A percentile compares a stretch with the other conserved stretches of the same genome.
Conservation (phyloP, 2,113 vertebrate genomes). For the Morone chrysops region DNA sequence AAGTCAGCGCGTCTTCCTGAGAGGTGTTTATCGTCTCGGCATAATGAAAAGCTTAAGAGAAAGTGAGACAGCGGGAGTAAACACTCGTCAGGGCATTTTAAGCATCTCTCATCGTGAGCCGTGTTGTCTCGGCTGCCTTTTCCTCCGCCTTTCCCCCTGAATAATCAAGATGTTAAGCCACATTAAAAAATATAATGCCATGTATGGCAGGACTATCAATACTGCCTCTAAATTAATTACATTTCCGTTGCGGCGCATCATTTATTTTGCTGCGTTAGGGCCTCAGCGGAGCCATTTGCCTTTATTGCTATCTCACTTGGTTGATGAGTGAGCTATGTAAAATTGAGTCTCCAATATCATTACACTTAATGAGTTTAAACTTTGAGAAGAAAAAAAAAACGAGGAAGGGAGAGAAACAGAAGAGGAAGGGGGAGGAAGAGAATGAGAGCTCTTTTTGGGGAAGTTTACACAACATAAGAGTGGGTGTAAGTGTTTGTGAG, state of each 20-base stretch:
- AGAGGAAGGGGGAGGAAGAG: slow-evolving; percentile 52
- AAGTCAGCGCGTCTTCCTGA: slow-evolving; percentile 64
- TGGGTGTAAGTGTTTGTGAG: slow-evolving; percentile 77
- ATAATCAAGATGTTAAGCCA: slow-evolving; percentile 97
- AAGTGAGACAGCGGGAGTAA: slow-evolving; percentile 78
- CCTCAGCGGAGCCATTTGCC: slow-evolving; percentile 97
- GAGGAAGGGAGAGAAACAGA: slow-evolving; percentile 54
- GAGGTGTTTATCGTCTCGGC: slow-evolving; percentile 74
- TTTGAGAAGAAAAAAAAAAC: slow-evolving; percentile 78
- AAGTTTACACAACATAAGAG: slow-evolving; percentile 74
- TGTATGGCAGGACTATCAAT: slow-evolving; percentile 99
- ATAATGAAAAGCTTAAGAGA: slow-evolving; percentile 85
- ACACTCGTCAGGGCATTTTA: slow-evolving; percentile 79
- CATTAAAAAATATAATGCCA: slow-evolving; percentile 98
- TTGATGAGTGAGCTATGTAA: slow-evolving; percentile 97
- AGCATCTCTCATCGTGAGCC: slow-evolving; percentile 79
- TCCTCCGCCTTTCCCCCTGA: slow-evolving; percentile 67
- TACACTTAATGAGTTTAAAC: slow-evolving; percentile 96
- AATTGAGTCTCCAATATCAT: slow-evolving; percentile 98
- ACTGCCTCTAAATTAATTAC: slow-evolving; percentile 99
- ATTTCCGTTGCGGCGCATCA: slow-evolving; percentile 99
- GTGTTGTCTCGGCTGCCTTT: slow-evolving; percentile 64
- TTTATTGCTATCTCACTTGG: slow-evolving; percentile 97
- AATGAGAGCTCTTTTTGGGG: slow-evolving; percentile 61
- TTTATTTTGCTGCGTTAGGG: slow-evolving; percentile 97